Evolutionary conservation across 2,113 vertebrate species (phyloP), one percentile per base, ranked within the genome.

Genomic region (Psophia crepitans): DNA sequence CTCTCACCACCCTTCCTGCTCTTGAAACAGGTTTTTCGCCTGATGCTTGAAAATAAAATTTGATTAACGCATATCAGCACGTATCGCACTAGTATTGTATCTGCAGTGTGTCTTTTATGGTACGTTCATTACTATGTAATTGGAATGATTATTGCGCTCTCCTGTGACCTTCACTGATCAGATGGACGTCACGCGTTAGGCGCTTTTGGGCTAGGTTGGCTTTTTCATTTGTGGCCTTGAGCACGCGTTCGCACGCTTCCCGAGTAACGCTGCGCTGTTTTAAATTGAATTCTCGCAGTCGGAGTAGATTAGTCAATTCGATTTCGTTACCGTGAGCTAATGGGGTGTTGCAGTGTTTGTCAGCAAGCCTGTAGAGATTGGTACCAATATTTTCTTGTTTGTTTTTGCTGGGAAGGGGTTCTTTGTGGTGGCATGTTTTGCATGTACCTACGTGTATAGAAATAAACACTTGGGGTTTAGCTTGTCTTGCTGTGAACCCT

Each of bases 81-180:
- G 3, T 49, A 12, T 22, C 65, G 5, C 16, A 1, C 1, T 5
- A 5, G 65, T 6, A 7, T 1, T 37, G 2, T 8, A 4, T 10
- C 37, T 64, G 43, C 65, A 28, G 41, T 2, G 18, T 71, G 41
- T 57, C 27, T 39, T 46, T 35, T 21, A 1, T 3, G 35, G 33
- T 30, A 3, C 0, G 3, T 57, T 17, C 22, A 0, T 32, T 32
- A 1, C 39, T 28, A 0, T n/a, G 53, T 11, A n/a, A 6, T 2
- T 64, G 85, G 37, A 41, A 8, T 22, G 63, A 39, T 68, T 27
- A 12, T 63, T 54, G 43, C 60, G 0, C 24, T 44, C 37, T 5
- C 15, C 53, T 9, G 4, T 82, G 80, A 56, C 91, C 84, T 94
- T 73, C 89, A 32, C 35, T 44, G 58, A 5, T 30, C 79, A n/a